A percentile compares a stretch with the other conserved stretches of the same genome.
phyloP scores from a whole-genome alignment of 2,797 vertebrate genomes.

The Thalassophryne amazonica region DNA sequence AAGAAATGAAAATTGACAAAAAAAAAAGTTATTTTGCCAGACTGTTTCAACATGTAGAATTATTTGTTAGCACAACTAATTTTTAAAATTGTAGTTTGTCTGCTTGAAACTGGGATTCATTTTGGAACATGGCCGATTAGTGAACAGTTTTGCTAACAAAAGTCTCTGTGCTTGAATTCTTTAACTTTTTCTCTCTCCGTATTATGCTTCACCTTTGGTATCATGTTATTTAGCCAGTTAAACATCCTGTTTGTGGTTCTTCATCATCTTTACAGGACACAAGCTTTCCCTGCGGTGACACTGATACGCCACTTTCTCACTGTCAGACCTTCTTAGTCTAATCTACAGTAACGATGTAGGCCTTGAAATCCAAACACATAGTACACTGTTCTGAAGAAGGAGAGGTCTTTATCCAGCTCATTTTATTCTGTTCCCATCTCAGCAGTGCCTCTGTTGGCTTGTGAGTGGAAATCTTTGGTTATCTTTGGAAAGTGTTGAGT shows the following conservation, averaged over 20 bases:
- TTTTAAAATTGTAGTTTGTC: no score
- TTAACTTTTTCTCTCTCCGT: constrained; percentile 23
- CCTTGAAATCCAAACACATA: constrained; percentile 43
- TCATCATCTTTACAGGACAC: constrained; percentile 8
- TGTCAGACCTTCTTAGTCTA: constrained; percentile 30
- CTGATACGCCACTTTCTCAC: not conserved
- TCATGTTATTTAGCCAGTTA: constrained; percentile 10
- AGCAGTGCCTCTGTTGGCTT: constrained; percentile 73
- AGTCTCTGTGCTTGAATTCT: constrained; percentile 29
- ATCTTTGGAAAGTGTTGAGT: constrained; percentile 89
- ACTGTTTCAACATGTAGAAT: no score
- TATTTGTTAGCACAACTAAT: no score
- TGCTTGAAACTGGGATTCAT: constrained; percentile 25
- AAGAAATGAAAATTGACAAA: no score
- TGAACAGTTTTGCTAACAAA: constrained; percentile 24
- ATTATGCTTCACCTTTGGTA: constrained; percentile 14
- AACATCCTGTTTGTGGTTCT: constrained; percentile 1
- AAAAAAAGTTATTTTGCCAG: no score
- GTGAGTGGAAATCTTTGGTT: constrained; percentile 79
- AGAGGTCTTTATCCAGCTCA: constrained; percentile 57
- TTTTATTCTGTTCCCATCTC: constrained; percentile 69
- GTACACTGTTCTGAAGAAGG: constrained; percentile 44
- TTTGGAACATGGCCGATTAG: constrained; percentile 17
- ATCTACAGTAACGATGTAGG: constrained; percentile 35
- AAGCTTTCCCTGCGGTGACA: not conserved